Evolutionary conservation across 1,140 invertebrate genomes (phyloP).

Genomic region (Scaptomyza pallida): DNA sequence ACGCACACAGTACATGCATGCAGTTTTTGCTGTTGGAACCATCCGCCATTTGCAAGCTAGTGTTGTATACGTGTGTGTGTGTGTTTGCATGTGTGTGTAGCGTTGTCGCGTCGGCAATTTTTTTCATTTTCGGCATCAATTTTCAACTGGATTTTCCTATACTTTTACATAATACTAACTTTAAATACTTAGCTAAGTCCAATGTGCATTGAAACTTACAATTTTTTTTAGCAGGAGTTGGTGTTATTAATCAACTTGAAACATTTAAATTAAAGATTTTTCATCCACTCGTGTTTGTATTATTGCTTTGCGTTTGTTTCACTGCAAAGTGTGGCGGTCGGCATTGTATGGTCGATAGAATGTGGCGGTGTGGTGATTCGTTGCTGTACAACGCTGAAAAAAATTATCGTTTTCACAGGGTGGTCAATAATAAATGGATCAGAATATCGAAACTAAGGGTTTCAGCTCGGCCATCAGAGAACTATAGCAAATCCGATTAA

Average conservation of each 20-base stretch:
- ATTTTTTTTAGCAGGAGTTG: constrained; percentile 52
- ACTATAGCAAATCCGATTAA: no score
- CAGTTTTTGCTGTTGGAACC: constrained; percentile 67
- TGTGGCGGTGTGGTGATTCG: constrained; percentile 20
- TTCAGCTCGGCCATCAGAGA: no score
- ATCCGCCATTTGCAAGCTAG: constrained; percentile 79
- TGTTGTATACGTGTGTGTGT: constrained; percentile 48
- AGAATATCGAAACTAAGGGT: neutral
- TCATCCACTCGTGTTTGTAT: constrained; percentile 48
- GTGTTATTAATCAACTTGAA: constrained; percentile 47
- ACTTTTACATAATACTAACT: constrained; percentile 36
- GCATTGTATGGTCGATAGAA: constrained; percentile 31
- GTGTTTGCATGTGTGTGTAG: constrained; percentile 45
- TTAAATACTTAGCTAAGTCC: constrained; percentile 32
- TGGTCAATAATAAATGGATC: neutral
- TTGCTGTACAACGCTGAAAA: constrained; percentile 1
- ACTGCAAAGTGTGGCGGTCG: constrained; percentile 37
- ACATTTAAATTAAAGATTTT: constrained; percentile 59
- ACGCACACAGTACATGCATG: constrained; percentile 45
- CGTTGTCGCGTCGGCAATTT: constrained; percentile 72
- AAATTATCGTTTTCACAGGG: neutral
- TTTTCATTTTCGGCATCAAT: constrained; percentile 48
- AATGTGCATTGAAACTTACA: constrained; percentile 58
- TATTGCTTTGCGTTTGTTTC: constrained; percentile 47
- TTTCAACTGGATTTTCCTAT: constrained; percentile 13